Percentiles rank a stretch among this genome's conserved stretches.
Evolutionary conservation across 2,888 invertebrate species (phyloP).

Genomic region (Erebia ligea): DNA sequence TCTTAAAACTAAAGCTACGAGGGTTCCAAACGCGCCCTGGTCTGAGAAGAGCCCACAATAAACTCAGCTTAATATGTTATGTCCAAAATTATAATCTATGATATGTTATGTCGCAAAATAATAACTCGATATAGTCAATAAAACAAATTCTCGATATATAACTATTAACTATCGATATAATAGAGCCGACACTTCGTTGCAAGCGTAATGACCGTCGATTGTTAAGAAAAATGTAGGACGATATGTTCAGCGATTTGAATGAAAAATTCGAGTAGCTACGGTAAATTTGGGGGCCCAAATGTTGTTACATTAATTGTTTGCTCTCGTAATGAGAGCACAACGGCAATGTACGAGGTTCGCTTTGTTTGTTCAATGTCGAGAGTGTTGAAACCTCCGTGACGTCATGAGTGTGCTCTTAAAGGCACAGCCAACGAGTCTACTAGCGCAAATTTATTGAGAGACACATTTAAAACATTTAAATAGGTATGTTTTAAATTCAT

Average conservation of each 20-base stretch:
- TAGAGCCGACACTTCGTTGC: neutral
- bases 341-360: conserved; percentile 52
- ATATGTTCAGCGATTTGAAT: conserved; percentile 34
- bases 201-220: conserved; percentile 41
- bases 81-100: neutral
- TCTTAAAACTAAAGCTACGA: too few relatives aligned
- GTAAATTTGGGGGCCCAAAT: conserved; percentile 48
- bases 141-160: neutral
- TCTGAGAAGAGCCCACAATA: too few relatives aligned
- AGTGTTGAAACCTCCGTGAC: conserved; percentile 71
- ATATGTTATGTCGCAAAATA: too few relatives aligned
- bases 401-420: conserved; percentile 52
- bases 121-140: too few relatives aligned
- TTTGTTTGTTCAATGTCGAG: conserved; percentile 73
- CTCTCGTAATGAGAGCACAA: conserved; percentile 68
- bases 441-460: conserved; percentile 46
- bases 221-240: conserved; percentile 40
- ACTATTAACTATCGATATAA: neutral
- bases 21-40: too few relatives aligned
- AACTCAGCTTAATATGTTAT: too few relatives aligned
- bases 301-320: conserved; percentile 54
- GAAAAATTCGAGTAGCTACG: conserved; percentile 34
- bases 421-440: conserved; percentile 33
- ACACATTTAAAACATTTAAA: conserved; percentile 34
- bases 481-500: conserved; percentile 39